Base-by-base conservation (phyloP, 2,113 vertebrate species). In the Indicator maculatus region DNA sequence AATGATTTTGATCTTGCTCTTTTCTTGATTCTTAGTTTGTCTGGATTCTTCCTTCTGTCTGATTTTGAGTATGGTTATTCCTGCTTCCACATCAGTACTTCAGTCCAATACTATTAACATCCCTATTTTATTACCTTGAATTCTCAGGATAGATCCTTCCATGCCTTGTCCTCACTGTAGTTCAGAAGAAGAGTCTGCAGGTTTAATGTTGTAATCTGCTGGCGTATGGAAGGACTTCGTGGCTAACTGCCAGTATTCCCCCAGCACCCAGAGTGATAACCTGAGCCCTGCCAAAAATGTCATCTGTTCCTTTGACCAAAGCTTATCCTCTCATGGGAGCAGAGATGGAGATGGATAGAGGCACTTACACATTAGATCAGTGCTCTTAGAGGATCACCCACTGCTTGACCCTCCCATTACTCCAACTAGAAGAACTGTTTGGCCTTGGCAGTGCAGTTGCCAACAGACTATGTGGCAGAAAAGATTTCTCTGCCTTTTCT, bases 401-500 rank as follows among this genome's bases (percentile, higher is more conserved):
- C 41, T 47, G 80, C 26, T 59, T 86, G 39, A 74, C 21, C 41
- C 36, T 81, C 21, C 31, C 28, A 0, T 81, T 47, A 8, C 21
- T 75, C 33, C 58, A 81, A 18, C 21, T 83, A 69, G 41, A 74
- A 60, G 41, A 61, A 6, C 44, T 44, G 17, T 52, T 72, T 9
- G 5, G 89, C 64, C 16, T 69, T 78, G 69, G 27, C 39, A 59
- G 6, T 21, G 50, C 39, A 23, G 31, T 82, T 82, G 65, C 38
- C 73, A 61, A 66, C 47, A 44, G 27, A 9, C 47, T 0, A 0
- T 52, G 31, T 0, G 0, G 47, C 47, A 72, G 66, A 59, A 41
- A 70, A 58, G 31, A 12, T 9, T 72, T 63, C n/a, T 47, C 63
- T 78, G 55, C 27, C 72, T 86, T 45, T 52, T 82, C 28, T 70